Percentiles rank a stretch among this genome's conserved stretches.
phyloP scores from a whole-genome alignment of 92 coral and sea anemone species.

The Siderastrea radians region DNA sequence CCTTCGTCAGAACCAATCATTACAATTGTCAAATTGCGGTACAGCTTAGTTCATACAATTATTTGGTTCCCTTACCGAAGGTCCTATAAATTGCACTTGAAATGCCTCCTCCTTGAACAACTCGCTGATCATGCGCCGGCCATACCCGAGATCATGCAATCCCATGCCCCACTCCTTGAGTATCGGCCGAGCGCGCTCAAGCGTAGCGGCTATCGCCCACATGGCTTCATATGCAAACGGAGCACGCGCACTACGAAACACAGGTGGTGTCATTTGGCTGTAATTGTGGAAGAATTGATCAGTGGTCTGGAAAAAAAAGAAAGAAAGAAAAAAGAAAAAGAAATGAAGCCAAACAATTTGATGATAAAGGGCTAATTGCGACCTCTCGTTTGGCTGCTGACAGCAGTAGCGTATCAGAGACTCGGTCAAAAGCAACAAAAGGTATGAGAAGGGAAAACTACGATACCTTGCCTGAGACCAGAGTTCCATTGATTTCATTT shows the following conservation, averaged over 20 bases:
- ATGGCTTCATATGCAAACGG: constrained; percentile 91
- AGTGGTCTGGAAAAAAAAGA: constrained; percentile 61
- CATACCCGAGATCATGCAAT: constrained; percentile 52
- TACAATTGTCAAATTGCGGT: too few relatives aligned
- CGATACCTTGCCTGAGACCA: constrained; percentile 53
- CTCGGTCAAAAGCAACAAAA: too few relatives aligned
- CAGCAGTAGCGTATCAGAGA: too few relatives aligned
- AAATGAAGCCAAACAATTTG: too few relatives aligned
- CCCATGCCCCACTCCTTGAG: constrained; percentile 41
- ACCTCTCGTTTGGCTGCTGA: too few relatives aligned
- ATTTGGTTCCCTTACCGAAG: constrained; percentile 45
- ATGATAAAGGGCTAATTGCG: too few relatives aligned
- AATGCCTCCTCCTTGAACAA: constrained; percentile 57
- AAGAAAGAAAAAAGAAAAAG: neutral
- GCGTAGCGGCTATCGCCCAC: constrained; percentile 90
- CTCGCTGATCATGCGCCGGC: constrained; percentile 51
- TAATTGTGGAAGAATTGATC: constrained; percentile 58
- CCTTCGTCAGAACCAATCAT: too few relatives aligned
- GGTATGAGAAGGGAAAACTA: neutral
- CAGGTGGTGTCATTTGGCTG: constrained; percentile 39
- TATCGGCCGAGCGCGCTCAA: constrained; percentile 70
- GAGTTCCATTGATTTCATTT: constrained; percentile 39
- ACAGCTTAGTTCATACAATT: neutral
- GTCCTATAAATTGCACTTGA: constrained; percentile 58
- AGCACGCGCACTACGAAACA: constrained; percentile 71